Base-by-base conservation (phyloP, 1,140 invertebrate genomes). In the Aleiodes sp. region DNA sequence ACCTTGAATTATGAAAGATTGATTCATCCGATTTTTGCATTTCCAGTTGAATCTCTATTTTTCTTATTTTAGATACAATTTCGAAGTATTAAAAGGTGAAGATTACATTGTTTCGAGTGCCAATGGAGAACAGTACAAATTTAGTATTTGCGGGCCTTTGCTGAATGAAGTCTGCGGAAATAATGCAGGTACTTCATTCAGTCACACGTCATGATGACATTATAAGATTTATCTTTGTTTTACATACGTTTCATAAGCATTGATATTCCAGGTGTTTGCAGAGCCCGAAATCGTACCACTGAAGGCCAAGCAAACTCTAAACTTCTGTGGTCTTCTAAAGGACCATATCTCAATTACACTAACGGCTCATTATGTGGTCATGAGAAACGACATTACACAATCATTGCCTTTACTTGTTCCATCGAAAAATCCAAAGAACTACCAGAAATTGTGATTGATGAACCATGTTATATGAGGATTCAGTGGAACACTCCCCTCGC, bases 261-360 rank as follows among this genome's bases (percentile, higher is more conserved):
- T n/a, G 0, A 28, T 8, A 24, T 21, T 43, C 52, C 39, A 84
- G 83, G 82, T 52, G 67, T 77, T 57, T 85, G 83, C 61, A 70
- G 72, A 35, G 68, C 57, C 0, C 68, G 75, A 10, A 74, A 72
- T 35, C 59, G 43, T 66, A 79, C 69, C 35, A 83, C 84, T 26
- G 75, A 84, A 64, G 88, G 88, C n/a, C 81, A 75, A 66, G 78
- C 75, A 41, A 88, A 87, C 65, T 71, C 83, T 31, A 81, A 87
- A 73, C 78, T 89, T 57, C 78, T 81, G 63, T 87, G 87, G 83
- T 80, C 84, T 71, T 78, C 85, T 69, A 83, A 78, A 68, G 86
- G 87, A 57, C 83, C 85, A 9, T 89, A 88, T 78, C 80, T 88
- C 61, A 85, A 87, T 70, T 89, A 89, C 71, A 86, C 86, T 21